Evolutionary conservation across 2,797 vertebrate genomes (phyloP), one percentile per base, ranked within the genome.

Genomic region (Adelosebastes latens): DNA sequence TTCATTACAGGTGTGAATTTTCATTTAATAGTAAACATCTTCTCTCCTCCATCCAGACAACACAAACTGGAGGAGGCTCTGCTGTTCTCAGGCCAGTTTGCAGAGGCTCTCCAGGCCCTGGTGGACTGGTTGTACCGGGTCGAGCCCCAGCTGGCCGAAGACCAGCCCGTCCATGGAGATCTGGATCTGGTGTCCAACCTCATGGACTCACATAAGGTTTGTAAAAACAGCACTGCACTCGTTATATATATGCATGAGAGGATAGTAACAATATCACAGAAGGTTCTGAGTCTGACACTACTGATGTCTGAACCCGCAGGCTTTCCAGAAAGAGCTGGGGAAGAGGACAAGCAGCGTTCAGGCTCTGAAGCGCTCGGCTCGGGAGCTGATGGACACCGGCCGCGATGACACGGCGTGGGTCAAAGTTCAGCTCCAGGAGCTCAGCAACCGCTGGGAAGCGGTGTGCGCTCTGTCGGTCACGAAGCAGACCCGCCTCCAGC

Each of bases 121-220:
- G 98, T 99, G 55, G 99, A 99, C 93, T 99, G 99, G 99, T 90
- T 99, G 13, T 99, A 99, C 92, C 97, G 99, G 69, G 97, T 99
- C 5, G 99, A 99, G 72, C 99, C 99, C 4, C 98, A 99, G 94
- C 83, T 99, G 32, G 97, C 97, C 2, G 98, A 99, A 88, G 99
- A 99, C 82, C 98, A 97, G 86, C 98, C 98, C 0, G 98, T 99
- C 49, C 98, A 99, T 0, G 99, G 99, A 59, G 99, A 99, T 87
- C 94, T 99, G 62, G 99, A 99, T 80, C 95, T 99, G 29, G 99
- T 99, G 87, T 98, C 98, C 95, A 99, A 99, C 93, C 96, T 99
- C 83, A 97, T 99, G 97, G 99, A 99, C 82, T 97, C 97, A 5
- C 98, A 99, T 89, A 99, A 99, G 97, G 99, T 99, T 32, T 14